Percentiles rank a stretch among this genome's conserved stretches.
phyloP scores from a whole-genome alignment of 2,797 vertebrate genomes.

The Eutrigla gurnardus region DNA sequence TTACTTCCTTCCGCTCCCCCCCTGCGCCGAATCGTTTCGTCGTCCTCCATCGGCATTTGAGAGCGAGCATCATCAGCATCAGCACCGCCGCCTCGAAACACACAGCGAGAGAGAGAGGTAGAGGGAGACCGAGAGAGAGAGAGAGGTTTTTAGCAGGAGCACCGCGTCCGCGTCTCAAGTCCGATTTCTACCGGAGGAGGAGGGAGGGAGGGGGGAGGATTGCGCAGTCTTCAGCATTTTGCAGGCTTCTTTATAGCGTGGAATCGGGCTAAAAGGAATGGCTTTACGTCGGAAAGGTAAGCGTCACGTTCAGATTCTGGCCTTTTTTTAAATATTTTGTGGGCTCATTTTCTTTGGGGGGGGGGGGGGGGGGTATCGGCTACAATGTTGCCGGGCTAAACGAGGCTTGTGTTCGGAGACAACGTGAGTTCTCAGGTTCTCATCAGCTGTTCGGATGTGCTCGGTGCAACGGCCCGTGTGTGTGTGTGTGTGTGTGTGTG shows the following conservation, averaged over 20 bases:
- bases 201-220: constrained; percentile 29
- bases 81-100: constrained; percentile 68
- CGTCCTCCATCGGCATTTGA: constrained; percentile 72
- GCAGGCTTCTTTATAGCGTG: constrained; percentile 64
- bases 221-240: constrained; percentile 68
- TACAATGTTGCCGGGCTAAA: constrained; percentile 50
- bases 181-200: constrained; percentile 39
- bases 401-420: constrained; percentile 50
- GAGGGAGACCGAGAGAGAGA: neutral
- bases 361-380: constrained; percentile 3
- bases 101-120: constrained; percentile 18
- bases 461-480: constrained; percentile 38
- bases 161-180: constrained; percentile 54
- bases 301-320: constrained; percentile 65
- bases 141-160: constrained; percentile 39
- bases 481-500: constrained; percentile 10
- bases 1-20: constrained; percentile 11
- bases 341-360: constrained; percentile 18
- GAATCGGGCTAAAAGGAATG: constrained; percentile 81
- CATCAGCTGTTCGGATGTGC: constrained; percentile 70
- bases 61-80: constrained; percentile 69
- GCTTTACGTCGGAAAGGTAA: constrained; percentile 82
- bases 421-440: constrained; percentile 69
- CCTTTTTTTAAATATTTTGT: constrained; percentile 44
- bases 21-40: constrained; percentile 41